Evolutionary conservation across 2,888 invertebrate genomes (phyloP).

Genomic region (Drosophila mercatorum): DNA sequence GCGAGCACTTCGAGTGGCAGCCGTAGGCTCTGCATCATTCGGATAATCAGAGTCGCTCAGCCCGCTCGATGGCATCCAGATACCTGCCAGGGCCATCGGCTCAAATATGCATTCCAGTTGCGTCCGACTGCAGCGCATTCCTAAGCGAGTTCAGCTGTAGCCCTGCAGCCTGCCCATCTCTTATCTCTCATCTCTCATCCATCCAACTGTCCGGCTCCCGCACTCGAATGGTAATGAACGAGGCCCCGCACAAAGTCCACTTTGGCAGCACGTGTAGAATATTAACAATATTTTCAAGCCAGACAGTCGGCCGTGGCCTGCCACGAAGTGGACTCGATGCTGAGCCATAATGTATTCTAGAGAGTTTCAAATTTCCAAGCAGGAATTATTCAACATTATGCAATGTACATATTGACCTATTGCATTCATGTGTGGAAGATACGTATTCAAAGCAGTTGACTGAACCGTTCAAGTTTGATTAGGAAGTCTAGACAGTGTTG

Average conservation of each 20-base stretch:
- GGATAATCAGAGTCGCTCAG: not conserved
- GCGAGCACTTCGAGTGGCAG: not conserved
- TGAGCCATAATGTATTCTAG: not conserved
- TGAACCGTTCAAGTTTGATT: too few relatives aligned
- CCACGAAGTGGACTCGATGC: not conserved
- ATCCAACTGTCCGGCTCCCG: not conserved
- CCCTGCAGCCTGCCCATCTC: slow-evolving; percentile 7
- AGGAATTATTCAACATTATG: too few relatives aligned
- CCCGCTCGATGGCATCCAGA: slow-evolving; percentile 39
- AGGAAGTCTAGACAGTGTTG: too few relatives aligned
- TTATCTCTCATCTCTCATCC: not conserved
- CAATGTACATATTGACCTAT: too few relatives aligned
- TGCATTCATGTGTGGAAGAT: not conserved
- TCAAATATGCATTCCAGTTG: slow-evolving; percentile 44
- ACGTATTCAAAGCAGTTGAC: too few relatives aligned
- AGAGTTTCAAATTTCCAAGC: too few relatives aligned
- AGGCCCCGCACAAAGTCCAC: not conserved
- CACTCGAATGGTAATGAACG: slow-evolving; percentile 46
- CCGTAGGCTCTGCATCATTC: slow-evolving; percentile 10
- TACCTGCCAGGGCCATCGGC: slow-evolving; percentile 30
- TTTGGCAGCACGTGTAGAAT: slow-evolving; percentile 19
- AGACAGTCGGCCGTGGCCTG: not conserved
- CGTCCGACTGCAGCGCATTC: slow-evolving; percentile 36
- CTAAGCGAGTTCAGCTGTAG: slow-evolving; percentile 36
- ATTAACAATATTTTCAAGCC: slow-evolving; percentile 28